Evolutionary conservation across 53 echinoderm and acorn worm species (phyloP).

Genomic region (Stichopus horrens): DNA sequence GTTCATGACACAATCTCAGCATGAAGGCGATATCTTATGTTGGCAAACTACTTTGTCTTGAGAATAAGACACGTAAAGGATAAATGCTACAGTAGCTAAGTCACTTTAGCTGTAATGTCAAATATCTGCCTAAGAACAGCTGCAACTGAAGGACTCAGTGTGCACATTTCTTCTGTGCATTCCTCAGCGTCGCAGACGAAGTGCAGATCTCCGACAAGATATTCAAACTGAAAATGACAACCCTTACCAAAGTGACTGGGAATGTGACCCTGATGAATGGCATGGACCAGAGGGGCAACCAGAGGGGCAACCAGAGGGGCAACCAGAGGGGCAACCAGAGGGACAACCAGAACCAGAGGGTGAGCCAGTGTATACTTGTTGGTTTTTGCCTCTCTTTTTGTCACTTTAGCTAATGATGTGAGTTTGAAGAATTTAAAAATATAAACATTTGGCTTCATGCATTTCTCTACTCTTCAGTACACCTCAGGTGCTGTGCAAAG

Average conservation of each 20-base stretch:
- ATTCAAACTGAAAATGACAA: background rate
- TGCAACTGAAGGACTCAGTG: too few relatives aligned
- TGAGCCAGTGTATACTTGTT: background rate
- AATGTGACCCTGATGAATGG: background rate
- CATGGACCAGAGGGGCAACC: constrained; percentile 1
- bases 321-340: constrained; percentile 41
- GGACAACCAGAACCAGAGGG: constrained; percentile 22
- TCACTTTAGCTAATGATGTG: background rate
- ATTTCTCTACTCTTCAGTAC: too few relatives aligned
- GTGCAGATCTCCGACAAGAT: background rate
- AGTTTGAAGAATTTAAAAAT: background rate
- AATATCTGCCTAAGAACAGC: too few relatives aligned
- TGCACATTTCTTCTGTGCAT: background rate
- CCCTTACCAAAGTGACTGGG: background rate
- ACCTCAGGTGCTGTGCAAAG: too few relatives aligned
- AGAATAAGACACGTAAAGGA: too few relatives aligned
- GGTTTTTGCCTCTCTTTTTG: background rate
- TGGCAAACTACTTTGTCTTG: too few relatives aligned
- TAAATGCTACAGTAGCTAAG: too few relatives aligned
- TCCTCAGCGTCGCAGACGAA: constrained; percentile 4
- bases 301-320: constrained; percentile 23
- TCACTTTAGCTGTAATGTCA: too few relatives aligned
- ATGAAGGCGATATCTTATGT: too few relatives aligned
- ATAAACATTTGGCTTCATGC: too few relatives aligned
- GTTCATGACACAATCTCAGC: too few relatives aligned